Base-by-base conservation (phyloP, 2,888 invertebrate genomes). In the Acronicta alni region DNA sequence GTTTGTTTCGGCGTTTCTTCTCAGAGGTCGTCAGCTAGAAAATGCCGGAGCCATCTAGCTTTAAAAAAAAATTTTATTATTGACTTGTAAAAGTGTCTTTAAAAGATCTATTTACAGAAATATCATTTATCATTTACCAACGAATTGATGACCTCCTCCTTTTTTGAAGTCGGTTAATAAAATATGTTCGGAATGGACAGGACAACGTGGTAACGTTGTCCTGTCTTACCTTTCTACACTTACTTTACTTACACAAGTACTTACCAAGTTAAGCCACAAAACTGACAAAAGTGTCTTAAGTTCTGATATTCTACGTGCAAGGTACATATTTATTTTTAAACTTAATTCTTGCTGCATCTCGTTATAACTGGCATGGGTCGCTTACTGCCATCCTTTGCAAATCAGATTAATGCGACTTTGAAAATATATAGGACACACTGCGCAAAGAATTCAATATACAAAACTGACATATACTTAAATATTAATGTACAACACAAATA, bases 321-420 rank as follows among this genome's bases (percentile, higher is more conserved):
- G 59, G 49, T 51, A 48, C 47, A 64, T 72, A 42, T 72, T 76
- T 72, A 66, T 57, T 61, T 65, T 54, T 53, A 55, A 55, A 63
- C 43, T 67, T 64, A 38, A 60, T 62, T 64, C 60, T 67, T 57
- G 49, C 51, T 62, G 57, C 59, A 71, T 65, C 59, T 77, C 56
- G 60, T 74, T 68, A 72, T 71, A 62, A 60, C 45, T 14, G 37
- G 52, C 37, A 49, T 59, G 55, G 61, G 15, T 68, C 63, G 57
- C 69, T 72, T 53, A 49, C 57, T 43, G 47, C 54, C 45, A 56
- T 65, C 65, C 61, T 56, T 32, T 26, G 38, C 23, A 32, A 10
- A 41, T 39, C 45, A 43, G 12, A 32, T n/a, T 46, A 30, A 45
- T 16, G 12, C 12, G 12, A 53, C n/a, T 53, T 57, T 16, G 16